Base-by-base conservation (phyloP, 1,140 invertebrate genomes). In the Trinorchestia longiramus region DNA sequence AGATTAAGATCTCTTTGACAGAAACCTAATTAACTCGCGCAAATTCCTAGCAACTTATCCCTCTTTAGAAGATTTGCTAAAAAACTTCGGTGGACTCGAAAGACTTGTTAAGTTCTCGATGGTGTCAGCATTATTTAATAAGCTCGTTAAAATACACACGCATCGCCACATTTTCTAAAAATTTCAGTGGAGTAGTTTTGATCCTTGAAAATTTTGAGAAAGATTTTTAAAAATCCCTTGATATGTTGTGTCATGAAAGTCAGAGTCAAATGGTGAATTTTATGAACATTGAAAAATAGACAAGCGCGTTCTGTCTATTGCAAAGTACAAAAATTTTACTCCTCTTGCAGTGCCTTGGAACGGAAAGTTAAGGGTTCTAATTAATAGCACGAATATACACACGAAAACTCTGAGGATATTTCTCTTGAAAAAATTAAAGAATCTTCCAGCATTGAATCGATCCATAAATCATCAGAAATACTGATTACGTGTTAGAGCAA, bases 1-100 rank as follows among this genome's bases (percentile, higher is more conserved):
- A 90, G 88, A 42, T 90, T 90, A 90, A 41, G 41, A 90, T 90
- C 88, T 41, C 88, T 90, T 90, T 90, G 88, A 90, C 88, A 90
- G 88, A 28, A 90, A 90, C 43, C 88, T 90, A 90, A 90, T 90
- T 90, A 90, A 42, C 88, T 90, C 88, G n/a, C 88, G 28, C 41
- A 90, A 90, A 90, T 90, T 90, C 88, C 36, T 90, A 4, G 36
- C 88, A 90, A 43, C 88, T 90, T 43, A 90, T 90, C 41, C 41
- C 88, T 42, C 88, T 36, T 90, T 90, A 43, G 41, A 90, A 90
- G 88, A 90, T 90, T 90, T 90, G 88, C 88, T 42, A 42, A 41
- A 77, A 77, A 77, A 77, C 62, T 77, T 77, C 28, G 15, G 62
- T 28, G 36, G 62, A 77, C 62, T 77, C 62, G 36, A 77, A 36